These are phyloP conservation scores for Parauchenoglanis punctatus DNA, from an alignment of 2,797 vertebrate species.

Conservation along the genomic window DNA sequence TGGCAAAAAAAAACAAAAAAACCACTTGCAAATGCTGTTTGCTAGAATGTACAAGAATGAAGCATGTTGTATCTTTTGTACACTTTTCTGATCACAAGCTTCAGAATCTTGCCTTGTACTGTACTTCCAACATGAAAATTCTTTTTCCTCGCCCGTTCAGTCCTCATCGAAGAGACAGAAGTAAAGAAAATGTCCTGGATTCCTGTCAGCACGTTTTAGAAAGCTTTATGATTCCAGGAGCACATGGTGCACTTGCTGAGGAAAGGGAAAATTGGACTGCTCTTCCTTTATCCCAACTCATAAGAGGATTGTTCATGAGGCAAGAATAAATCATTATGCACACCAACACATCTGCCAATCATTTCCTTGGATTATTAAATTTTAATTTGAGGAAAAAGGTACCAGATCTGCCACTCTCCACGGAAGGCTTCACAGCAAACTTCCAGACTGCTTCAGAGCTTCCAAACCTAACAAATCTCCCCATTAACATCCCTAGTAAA, in stretches of 20 bases:
- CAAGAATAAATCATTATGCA: constrained; percentile 35
- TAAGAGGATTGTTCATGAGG: constrained; percentile 31
- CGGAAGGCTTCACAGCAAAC: constrained; percentile 18
- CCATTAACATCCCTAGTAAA: constrained; percentile 39
- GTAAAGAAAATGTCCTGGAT: constrained; percentile 21
- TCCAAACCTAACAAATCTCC: constrained; percentile 46
- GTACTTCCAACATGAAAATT: constrained; percentile 4
- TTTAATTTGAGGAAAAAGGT: constrained; percentile 37
- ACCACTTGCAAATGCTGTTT: background rate
- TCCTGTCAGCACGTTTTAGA: constrained; percentile 30
- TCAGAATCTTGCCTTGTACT: background rate
- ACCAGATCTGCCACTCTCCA: constrained; percentile 30
- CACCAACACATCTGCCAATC: constrained; percentile 8
- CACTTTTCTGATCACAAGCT: background rate
- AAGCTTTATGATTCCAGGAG: constrained; percentile 39
- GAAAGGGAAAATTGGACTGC: constrained; percentile 32
- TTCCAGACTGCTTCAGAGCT: constrained; percentile 34
- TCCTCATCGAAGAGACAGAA: background rate
- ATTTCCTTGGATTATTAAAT: constrained; percentile 40
- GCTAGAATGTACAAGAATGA: background rate
- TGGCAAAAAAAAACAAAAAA: background rate
- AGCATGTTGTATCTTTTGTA: background rate
- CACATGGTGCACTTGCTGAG: constrained; percentile 33
- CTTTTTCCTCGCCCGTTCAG: background rate
- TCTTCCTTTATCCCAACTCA: constrained; percentile 23